A percentile compares a stretch with the other conserved stretches of the same genome.
Evolutionary conservation across 2,888 invertebrate species (phyloP).

Genomic region (Hirtodrosophila confusa): DNA sequence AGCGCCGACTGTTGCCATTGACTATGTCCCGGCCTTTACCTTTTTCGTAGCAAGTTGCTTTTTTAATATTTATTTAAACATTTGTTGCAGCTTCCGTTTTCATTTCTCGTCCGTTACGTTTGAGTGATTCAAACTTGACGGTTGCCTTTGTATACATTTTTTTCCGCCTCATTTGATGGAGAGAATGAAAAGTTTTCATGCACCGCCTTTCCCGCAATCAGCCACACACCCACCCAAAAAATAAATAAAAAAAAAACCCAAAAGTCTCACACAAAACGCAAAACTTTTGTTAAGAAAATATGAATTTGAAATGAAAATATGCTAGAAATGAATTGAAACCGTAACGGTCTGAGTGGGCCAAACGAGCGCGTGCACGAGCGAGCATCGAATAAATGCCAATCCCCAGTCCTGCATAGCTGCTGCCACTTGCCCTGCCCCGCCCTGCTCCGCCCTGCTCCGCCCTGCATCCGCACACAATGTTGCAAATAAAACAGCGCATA

Average conservation of each 20-base stretch:
- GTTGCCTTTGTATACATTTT: conserved; percentile 79
- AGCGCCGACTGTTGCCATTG: conserved; percentile 14
- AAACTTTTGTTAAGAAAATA: conserved; percentile 80
- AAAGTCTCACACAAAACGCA: conserved; percentile 64
- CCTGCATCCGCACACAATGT: conserved; percentile 54
- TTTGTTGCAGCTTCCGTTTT: conserved; percentile 77
- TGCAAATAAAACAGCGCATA: conserved; percentile 76
- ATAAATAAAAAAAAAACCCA: conserved; percentile 31
- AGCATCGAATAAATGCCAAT: conserved; percentile 66
- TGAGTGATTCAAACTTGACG: conserved; percentile 79
- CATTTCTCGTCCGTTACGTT: conserved; percentile 79
- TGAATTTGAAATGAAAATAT: conserved; percentile 79
- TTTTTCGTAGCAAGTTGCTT: conserved; percentile 55
- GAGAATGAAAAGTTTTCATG: conserved; percentile 75
- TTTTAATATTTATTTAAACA: conserved; percentile 79
- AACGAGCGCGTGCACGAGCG: conserved; percentile 69
- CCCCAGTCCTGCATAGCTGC: conserved; percentile 16
- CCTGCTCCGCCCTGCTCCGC: background rate
- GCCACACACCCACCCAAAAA: conserved; percentile 8
- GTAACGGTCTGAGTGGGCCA: conserved; percentile 71
- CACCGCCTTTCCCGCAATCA: conserved; percentile 31
- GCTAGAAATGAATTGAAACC: conserved; percentile 78
- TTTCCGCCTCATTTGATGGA: conserved; percentile 76
- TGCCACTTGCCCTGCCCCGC: background rate
- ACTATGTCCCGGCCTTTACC: conserved; percentile 7